Percentiles rank a stretch among this genome's conserved stretches.
Evolutionary conservation across 2,113 vertebrate species (phyloP).

Genomic region (Porphyrio hochstetteri): DNA sequence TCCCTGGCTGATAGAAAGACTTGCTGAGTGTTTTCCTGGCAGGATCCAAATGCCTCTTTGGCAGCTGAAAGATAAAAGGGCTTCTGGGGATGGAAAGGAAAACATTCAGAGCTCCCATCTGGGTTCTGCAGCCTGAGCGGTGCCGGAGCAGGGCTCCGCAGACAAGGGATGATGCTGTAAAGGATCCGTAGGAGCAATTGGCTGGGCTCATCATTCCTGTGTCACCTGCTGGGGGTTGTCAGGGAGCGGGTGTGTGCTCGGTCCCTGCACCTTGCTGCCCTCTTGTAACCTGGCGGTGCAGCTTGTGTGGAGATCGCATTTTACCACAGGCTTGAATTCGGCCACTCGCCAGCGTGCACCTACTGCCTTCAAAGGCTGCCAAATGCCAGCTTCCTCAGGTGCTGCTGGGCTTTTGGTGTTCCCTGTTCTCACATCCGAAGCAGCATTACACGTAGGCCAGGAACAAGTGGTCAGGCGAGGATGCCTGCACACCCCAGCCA

Average conservation of each 20-base stretch:
- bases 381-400: background rate
- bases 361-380: background rate
- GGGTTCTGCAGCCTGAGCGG: background rate
- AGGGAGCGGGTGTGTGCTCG: background rate
- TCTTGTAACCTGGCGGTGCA: accelerated
- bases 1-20: background rate
- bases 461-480: background rate
- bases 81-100: background rate
- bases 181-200: background rate
- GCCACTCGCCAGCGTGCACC: background rate
- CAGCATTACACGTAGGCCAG: background rate
- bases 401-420: accelerated
- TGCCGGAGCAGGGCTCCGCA: background rate
- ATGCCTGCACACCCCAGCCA: background rate
- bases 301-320: background rate
- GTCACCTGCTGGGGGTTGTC: background rate
- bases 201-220: background rate
- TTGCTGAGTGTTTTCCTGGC: background rate
- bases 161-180: background rate
- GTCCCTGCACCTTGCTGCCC: background rate
- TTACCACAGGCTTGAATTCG: accelerated
- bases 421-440: background rate
- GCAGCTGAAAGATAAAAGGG: slow-evolving; percentile 20
- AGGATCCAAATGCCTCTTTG: background rate
- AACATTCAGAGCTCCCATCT: slow-evolving; percentile 14